Evolutionary conservation across 1,140 invertebrate genomes (phyloP).

Genomic region (Drosophila quadrilineata): DNA sequence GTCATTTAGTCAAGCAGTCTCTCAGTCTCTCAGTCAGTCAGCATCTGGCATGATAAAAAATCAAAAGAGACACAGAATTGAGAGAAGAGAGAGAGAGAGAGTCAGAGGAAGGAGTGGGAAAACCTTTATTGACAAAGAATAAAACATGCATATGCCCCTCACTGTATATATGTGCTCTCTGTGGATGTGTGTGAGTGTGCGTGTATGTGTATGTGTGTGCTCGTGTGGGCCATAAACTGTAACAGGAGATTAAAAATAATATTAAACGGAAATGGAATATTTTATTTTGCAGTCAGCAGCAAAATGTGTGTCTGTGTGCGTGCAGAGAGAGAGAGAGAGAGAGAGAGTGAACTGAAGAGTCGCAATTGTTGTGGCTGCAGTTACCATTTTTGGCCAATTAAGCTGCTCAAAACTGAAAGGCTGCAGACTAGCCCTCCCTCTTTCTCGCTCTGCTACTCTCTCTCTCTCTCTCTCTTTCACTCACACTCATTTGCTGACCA

Average conservation of each 20-base stretch:
- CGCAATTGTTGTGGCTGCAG: no score
- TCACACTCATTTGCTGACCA: no score
- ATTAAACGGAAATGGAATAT: conserved; percentile 74
- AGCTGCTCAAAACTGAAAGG: no score
- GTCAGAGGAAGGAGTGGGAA: no score
- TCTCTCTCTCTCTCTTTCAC: no score
- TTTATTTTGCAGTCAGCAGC: conserved; percentile 44
- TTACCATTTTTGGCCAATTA: no score
- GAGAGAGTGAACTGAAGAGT: no score
- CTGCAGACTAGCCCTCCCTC: no score
- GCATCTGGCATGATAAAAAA: conserved; percentile 22
- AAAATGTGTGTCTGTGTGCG: neutral
- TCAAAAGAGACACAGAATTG: no score
- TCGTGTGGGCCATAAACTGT: conserved; percentile 54
- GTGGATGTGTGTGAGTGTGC: neutral
- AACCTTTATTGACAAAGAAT: conserved; percentile 68
- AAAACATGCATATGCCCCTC: conserved; percentile 68
- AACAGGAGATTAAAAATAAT: conserved; percentile 73
- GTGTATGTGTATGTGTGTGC: neutral
- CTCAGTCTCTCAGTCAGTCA: conserved; percentile 12
- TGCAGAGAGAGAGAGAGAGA: neutral
- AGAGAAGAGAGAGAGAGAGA: no score
- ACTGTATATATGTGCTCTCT: neutral
- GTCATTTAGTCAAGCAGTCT: conserved; percentile 10
- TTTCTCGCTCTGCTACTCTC: no score